Conservation (phyloP, 1,140 invertebrate genomes). For the Hypsibius dujardini region DNA sequence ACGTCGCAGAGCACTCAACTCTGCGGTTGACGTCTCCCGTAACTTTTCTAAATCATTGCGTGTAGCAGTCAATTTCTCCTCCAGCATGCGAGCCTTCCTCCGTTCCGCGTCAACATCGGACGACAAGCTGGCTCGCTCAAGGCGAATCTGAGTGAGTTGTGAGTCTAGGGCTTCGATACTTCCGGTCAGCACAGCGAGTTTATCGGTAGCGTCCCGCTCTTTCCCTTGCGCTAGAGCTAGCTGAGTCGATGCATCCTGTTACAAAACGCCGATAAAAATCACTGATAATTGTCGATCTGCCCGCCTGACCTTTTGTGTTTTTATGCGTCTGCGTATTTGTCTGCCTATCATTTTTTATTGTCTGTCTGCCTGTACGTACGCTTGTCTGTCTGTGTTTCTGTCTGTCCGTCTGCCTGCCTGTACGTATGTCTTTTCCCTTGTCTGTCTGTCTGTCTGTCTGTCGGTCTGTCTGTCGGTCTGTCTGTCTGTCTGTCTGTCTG, state of each 20-base stretch:
- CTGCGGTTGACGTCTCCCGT: conserved; percentile 16
- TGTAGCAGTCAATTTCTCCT: conserved; percentile 38
- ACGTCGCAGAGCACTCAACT: conserved; percentile 13
- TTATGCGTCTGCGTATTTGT: no score
- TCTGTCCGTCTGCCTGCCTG: no score
- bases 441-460: no score
- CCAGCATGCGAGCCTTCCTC: conserved; percentile 29
- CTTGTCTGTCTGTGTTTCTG: no score
- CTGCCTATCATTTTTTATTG: no score
- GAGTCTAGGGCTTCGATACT: conserved; percentile 32
- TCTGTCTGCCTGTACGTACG: no score
- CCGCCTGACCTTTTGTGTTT: no score
- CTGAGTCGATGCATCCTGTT: conserved; percentile 44
- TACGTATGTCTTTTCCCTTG: no score
- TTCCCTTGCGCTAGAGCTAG: conserved; percentile 41
- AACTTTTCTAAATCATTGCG: conserved; percentile 39
- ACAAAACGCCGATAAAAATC: no score
- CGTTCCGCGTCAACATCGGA: conserved; percentile 36
- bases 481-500: no score
- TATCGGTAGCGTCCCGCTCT: conserved; percentile 37
- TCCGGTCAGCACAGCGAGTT: conserved; percentile 29
- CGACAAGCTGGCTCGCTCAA: conserved; percentile 39
- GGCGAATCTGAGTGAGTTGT: conserved; percentile 33
- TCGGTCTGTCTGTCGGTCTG: no score
- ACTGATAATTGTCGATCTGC: no score